Conservation (phyloP, 2,797 vertebrate species). For the Anas bahamensis region DNA sequence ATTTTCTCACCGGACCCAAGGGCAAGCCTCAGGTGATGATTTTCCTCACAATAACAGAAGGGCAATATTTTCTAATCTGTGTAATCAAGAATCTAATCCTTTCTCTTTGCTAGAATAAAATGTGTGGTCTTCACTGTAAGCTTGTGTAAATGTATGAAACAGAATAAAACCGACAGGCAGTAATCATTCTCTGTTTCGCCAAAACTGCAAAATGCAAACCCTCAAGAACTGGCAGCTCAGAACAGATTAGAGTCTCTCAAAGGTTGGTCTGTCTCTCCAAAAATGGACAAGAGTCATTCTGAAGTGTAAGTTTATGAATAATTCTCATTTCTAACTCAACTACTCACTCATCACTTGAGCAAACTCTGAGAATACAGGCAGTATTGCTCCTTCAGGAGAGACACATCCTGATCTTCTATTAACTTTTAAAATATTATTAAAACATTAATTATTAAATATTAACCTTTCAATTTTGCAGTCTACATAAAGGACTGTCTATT, state of each 20-base stretch:
- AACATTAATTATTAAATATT: neutral
- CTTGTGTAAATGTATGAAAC: conserved; percentile 4
- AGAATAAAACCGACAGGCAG: neutral
- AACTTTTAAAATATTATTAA: neutral
- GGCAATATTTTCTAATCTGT: conserved; percentile 35
- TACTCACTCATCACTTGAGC: neutral
- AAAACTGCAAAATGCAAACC: neutral
- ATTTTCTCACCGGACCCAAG: neutral
- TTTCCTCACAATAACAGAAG: conserved; percentile 8
- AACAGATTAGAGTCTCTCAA: neutral
- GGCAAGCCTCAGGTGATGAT: conserved; percentile 23
- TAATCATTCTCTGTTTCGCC: neutral
- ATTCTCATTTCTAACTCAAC: neutral
- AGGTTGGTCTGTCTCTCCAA: neutral
- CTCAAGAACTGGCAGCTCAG: neutral
- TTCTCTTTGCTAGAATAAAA: conserved; percentile 4
- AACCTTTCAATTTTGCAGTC: neutral
- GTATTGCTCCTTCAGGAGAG: neutral
- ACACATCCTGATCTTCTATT: neutral
- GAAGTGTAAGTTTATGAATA: neutral
- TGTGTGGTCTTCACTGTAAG: neutral
- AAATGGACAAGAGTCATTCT: neutral
- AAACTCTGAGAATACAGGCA: neutral
- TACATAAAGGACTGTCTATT: neutral
- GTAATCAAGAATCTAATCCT: conserved; percentile 31